Evolutionary conservation across 2,113 vertebrate genomes (phyloP).

Genomic region (Herpailurus yagouaroundi): DNA sequence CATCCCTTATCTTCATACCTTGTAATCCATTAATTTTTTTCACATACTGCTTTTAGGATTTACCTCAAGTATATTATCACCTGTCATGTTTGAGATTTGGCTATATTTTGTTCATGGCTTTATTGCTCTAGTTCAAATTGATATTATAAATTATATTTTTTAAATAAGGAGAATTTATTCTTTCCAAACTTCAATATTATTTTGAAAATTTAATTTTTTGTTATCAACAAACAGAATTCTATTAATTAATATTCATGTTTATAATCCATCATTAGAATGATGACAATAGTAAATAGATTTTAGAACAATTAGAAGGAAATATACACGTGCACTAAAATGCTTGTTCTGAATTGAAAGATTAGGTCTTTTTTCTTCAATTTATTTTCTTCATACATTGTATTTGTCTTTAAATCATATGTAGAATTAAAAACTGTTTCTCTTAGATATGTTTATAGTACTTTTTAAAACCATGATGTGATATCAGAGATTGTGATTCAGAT

Average conservation of each 20-base stretch:
- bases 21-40: background rate
- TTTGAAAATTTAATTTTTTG: background rate
- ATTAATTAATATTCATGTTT: background rate
- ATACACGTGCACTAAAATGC: background rate
- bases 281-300: background rate
- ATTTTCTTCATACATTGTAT: background rate
- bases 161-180: background rate
- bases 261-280: background rate
- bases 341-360: background rate
- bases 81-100: background rate
- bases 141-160: background rate
- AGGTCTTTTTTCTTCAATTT: background rate
- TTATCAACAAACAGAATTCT: background rate
- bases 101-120: background rate
- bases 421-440: background rate
- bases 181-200: background rate
- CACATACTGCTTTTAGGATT: background rate
- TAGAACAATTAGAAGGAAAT: background rate
- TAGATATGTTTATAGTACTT: background rate
- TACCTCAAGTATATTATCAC: background rate
- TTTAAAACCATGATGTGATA: background rate
- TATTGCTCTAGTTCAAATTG: background rate
- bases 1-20: background rate
- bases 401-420: background rate
- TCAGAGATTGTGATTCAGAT: background rate